A percentile compares a stretch with the other conserved stretches of the same genome.
These are phyloP conservation scores for Python bivittatus DNA, from an alignment of 2,113 vertebrate genomes.

Conservation along the genomic window DNA sequence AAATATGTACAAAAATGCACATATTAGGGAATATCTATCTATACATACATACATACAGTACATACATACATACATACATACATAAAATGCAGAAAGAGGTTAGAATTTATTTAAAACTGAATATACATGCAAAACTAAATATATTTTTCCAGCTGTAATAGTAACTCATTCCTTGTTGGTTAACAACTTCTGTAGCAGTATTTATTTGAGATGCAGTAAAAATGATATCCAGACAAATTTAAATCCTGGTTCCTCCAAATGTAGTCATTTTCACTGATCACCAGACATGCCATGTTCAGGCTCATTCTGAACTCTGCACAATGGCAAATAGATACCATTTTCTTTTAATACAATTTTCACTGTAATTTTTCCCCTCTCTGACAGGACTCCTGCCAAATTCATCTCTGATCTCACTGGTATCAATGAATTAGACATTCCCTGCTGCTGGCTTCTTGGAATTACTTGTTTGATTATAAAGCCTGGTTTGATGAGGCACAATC, in stretches of 20 bases:
- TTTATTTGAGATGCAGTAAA: neutral
- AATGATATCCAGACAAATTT: neutral
- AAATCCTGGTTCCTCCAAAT: neutral
- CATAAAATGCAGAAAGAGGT: neutral
- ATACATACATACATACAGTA: neutral
- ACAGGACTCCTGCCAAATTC: constrained; percentile 13
- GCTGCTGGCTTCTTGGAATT: constrained; percentile 55
- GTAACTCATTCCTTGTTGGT: neutral
- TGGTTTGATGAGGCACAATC: constrained; percentile 63
- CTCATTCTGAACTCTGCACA: accelerated
- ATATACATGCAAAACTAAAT: neutral
- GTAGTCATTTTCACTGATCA: neutral
- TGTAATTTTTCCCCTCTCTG: accelerated
- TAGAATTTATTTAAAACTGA: neutral
- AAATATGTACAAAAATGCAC: neutral
- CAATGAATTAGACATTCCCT: constrained; percentile 36
- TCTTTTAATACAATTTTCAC: neutral
- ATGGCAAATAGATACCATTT: neutral
- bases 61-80: neutral
- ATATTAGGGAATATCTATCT: neutral
- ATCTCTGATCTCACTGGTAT: constrained; percentile 31
- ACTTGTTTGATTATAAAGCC: constrained; percentile 66
- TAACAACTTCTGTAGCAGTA: neutral
- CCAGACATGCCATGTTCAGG: neutral
- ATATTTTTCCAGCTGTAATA: neutral